Base-by-base conservation (phyloP, 2,797 vertebrate genomes). In the Aphelocoma californica region DNA sequence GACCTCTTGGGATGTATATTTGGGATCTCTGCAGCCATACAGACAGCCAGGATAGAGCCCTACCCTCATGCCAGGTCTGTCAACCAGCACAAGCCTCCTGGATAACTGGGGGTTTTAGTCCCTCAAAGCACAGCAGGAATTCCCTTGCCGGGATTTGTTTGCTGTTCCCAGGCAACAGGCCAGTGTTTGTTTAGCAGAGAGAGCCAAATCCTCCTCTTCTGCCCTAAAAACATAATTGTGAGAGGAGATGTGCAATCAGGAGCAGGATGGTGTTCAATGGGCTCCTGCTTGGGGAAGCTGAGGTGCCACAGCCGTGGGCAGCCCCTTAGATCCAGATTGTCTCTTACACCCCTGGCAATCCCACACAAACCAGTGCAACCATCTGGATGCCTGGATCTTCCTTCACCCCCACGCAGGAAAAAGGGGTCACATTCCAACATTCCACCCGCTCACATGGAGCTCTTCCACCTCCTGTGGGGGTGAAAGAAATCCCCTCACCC, bases 121-220 rank as follows among this genome's bases (percentile, higher is more conserved):
- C 44, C 19, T 20, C 58, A 79, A 56, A 78, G 48, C 31, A 58
- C 7, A 47, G 20, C 34, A 36, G 26, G 67, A 65, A 77, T 65
- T 53, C 42, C 50, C 36, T 51, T 1, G 0, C 7, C 1, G 5
- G 50, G 75, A 74, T 83, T 42, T 89, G 79, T 91, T 87, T 93
- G 79, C 86, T 83, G 86, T 91, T 91, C 86, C 75, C 87, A 81
- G 82, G 93, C 69, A 92, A 81, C 72, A 58, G 20, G 42, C 14
- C 75, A 81, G 58, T 29, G 74, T 81, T 89, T 89, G 23, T 54
- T 72, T 92, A 72, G 65, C 58, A 81, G 34, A 69, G 36, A 34
- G 16, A 28, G 21, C 6, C 51, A 86, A 88, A 72, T 19, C 74
- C 28, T 66, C 84, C 1, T 7, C 29, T 85, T 23, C 54, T 64